A percentile compares a stretch with the other conserved stretches of the same genome.
phyloP scores from a whole-genome alignment of 2,888 invertebrate genomes.

The Galerucella pusilla region DNA sequence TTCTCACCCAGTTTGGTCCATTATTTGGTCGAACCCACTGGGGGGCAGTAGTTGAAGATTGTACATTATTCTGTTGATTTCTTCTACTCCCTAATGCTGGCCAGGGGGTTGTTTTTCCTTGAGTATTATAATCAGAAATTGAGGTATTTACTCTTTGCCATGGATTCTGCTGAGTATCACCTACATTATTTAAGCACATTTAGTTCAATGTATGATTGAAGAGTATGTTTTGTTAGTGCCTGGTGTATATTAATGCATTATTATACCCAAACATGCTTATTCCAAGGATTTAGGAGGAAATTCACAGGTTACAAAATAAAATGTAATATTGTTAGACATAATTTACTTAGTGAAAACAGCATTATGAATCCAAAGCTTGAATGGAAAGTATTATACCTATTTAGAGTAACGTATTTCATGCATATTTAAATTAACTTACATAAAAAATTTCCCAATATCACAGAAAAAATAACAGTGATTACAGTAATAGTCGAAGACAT shows the following conservation, averaged over 20 bases:
- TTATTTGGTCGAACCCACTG: conserved; percentile 41
- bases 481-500: conserved; percentile 29
- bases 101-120: conserved; percentile 52
- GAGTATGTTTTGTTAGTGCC: conserved; percentile 6
- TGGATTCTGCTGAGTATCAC: conserved; percentile 30
- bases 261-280: not conserved
- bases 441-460: conserved; percentile 47
- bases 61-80: conserved; percentile 32
- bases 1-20: conserved; percentile 42
- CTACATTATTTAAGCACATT: conserved; percentile 18
- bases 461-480: conserved; percentile 37
- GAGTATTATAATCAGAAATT: conserved; percentile 22
- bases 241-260: not conserved
- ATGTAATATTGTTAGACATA: conserved; percentile 7
- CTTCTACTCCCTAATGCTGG: conserved; percentile 50
- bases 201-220: not conserved
- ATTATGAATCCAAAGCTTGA: not conserved
- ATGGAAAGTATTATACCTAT: not conserved
- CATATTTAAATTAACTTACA: conserved; percentile 46
- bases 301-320: not conserved
- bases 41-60: conserved; percentile 30
- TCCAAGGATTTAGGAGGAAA: not conserved
- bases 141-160: conserved; percentile 31
- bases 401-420: not conserved
- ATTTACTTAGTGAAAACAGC: not conserved